Conservation (phyloP, 1,140 invertebrate species). For the Drosophila bocki region DNA sequence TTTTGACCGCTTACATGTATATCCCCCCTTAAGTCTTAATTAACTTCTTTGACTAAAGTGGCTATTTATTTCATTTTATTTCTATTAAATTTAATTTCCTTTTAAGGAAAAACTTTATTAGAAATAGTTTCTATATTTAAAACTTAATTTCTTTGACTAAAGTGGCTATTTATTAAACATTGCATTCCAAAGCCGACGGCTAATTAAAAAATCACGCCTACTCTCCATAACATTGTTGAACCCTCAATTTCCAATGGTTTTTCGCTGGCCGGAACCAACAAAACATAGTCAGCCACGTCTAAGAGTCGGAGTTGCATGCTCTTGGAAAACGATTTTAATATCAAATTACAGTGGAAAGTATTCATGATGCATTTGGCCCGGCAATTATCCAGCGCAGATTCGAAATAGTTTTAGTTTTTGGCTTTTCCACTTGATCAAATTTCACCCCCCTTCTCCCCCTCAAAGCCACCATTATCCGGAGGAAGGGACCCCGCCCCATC, state of each 20-base stretch:
- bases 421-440: conserved; percentile 56
- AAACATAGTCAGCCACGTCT: conserved; percentile 3
- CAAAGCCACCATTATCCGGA: background rate
- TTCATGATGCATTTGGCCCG: conserved; percentile 39
- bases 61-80: too few species aligned
- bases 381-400: conserved; percentile 41
- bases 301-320: conserved; percentile 13
- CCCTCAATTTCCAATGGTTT: conserved; percentile 20
- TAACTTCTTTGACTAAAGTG: too few species aligned
- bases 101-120: background rate
- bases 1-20: too few species aligned
- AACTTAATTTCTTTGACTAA: background rate
- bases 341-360: conserved; percentile 43
- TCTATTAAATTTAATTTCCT: too few species aligned
- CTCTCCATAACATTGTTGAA: background rate
- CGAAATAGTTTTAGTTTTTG: conserved; percentile 54
- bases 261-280: conserved; percentile 11
- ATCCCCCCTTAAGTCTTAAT: too few species aligned
- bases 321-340: conserved; percentile 45
- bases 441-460: background rate
- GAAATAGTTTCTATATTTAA: background rate
- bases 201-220: conserved; percentile 23
- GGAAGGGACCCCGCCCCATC: background rate
- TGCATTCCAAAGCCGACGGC: background rate
- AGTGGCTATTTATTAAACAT: background rate